These are phyloP conservation scores for Yoshiicerus persimilis DNA, from an alignment of 1,140 invertebrate genomes.

Conservation along the genomic window DNA sequence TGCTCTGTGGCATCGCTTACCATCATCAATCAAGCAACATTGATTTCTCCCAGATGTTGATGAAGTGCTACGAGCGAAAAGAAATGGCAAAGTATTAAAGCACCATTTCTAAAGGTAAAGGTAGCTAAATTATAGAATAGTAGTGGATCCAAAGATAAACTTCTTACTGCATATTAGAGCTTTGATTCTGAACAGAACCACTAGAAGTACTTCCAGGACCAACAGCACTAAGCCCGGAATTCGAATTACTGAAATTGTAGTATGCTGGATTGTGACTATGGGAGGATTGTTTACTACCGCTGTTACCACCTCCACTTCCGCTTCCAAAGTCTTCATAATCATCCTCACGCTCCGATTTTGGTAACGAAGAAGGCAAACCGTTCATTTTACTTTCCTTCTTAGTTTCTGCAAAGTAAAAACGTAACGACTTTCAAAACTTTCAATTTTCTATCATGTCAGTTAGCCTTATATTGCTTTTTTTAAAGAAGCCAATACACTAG, in stretches of 20 bases:
- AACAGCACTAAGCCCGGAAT: neutral
- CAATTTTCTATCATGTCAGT: no score
- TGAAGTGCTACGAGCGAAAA: neutral
- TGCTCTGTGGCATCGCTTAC: conserved; percentile 76
- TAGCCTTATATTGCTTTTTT: no score
- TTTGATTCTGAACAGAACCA: neutral
- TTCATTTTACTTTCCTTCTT: neutral
- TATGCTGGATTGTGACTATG: neutral
- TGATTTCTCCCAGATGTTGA: conserved; percentile 65
- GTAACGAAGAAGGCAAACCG: neutral
- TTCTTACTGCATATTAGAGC: neutral
- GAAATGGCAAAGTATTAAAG: no score
- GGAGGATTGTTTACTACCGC: neutral
- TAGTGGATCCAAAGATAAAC: neutral
- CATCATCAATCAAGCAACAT: conserved; percentile 91
- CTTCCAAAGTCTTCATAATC: neutral
- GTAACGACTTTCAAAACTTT: no score
- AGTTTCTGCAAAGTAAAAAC: neutral
- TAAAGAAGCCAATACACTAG: no score
- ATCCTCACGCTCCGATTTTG: neutral
- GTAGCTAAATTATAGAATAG: neutral
- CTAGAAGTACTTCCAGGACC: neutral
- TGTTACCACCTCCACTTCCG: conserved; percentile 27
- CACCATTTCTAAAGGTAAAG: no score
- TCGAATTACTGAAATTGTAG: neutral